Evolutionary conservation across 2,888 invertebrate genomes (phyloP), one percentile per base, ranked within the genome.

Genomic region (Drosophila aldrichi): DNA sequence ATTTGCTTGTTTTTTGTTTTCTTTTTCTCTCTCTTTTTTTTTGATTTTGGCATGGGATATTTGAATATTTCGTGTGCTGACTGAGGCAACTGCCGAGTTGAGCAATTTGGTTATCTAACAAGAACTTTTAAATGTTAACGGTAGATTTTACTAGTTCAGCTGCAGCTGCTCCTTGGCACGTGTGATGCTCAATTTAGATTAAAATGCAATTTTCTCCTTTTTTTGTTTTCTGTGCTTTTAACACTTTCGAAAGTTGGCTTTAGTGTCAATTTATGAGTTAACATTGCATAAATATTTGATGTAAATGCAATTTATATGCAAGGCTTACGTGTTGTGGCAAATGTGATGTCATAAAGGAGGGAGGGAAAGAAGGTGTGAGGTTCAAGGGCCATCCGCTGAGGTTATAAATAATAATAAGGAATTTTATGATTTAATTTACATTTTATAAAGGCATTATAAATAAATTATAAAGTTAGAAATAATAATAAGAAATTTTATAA

Each of bases 21-120:
- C 1, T 25, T 5, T 25, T 25, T 25, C 25, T 7, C 5, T 25
- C 6, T 25, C 4, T 43, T 20, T 9, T n/a, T 38, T 38, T 54
- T 25, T 40, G 2, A 40, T 49, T 41, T 12, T 55, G 22, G 9
- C 20, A 52, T 38, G 20, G 43, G 36, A n/a, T 69, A 54, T 59
- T 70, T 52, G 36, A 44, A 51, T 32, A 64, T 52, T 52, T 57
- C 20, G 16, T 40, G 22, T 55, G 43, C 22, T 57, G 44, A 22
- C 44, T 46, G 36, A 9, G 34, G 22, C 16, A 36, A 54, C 41
- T 25, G 34, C 32, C 9, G 25, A 56, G 57, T 25, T 29, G 12
- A 29, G 49, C 25, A 36, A 67, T 68, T 57, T 43, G 36, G 20
- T 12, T 67, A 54, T 44, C 46, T 22, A 40, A 32, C 14, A 43